Evolutionary conservation across 2,888 invertebrate genomes (phyloP), one percentile per base, ranked within the genome.

Genomic region (Aleiodes leptofemur): DNA sequence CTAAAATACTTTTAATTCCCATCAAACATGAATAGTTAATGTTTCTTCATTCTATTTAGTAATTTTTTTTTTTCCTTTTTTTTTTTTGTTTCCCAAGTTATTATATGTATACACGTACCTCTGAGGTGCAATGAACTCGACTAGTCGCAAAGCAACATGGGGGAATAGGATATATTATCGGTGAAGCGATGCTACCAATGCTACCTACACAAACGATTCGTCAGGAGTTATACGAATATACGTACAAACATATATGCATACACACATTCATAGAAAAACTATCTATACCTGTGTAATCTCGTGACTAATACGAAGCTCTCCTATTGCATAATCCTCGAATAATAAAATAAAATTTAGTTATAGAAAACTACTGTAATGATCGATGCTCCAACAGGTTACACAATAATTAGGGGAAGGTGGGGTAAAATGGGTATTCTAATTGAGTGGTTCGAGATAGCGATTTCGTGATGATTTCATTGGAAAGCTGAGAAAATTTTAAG

Each of bases 81-180:
- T 34, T 34, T 34, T 34, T 79, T 76, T 77, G 59, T 76, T 79
- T 57, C 68, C 57, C 72, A 29, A n/a, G n/a, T 29, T 29, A 29
- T 29, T 59, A n/a, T 59, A 68, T 34, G 23, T 31, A 51, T 29
- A 51, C 51, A 51, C 78, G 34, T 77, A 77, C 72, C 78, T 81
- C 84, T 82, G 78, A 83, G 84, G 88, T 86, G 87, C 88, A 88
- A 87, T 87, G 88, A 88, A 87, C 88, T 88, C 87, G 82, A 80
- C 29, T 51, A 14, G 48, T 43, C 43, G 43, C 9, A 43, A 43
- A 43, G 43, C 43, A 51, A 31, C 34, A 64, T n/a, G 83, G 84
- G 48, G 66, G 48, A 56, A 57, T 81, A 85, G 83, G 86, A 85
- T 87, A 85, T 86, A 88, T 87, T 85, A 87, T 88, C 86, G 82